Evolutionary conservation across 2,797 vertebrate genomes (phyloP).

Genomic region (Gephyroberyx darwinii): DNA sequence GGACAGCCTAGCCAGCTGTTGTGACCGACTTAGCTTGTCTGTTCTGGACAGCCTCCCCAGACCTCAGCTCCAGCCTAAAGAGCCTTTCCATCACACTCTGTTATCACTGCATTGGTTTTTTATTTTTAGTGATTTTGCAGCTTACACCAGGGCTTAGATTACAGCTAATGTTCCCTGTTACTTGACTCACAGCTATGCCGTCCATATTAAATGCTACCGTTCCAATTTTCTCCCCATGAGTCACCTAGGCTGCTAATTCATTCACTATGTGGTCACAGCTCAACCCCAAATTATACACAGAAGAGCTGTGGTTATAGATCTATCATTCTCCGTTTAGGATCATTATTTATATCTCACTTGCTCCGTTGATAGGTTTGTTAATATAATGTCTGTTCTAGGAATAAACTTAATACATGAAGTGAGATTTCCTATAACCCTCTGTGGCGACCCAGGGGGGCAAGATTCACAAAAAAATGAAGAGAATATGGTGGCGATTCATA

Average conservation of each 20-base stretch:
- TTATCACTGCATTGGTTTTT: conserved; percentile 7
- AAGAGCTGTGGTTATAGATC: conserved; percentile 42
- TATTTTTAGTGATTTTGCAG: conserved; percentile 13
- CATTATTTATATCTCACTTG: conserved; percentile 26
- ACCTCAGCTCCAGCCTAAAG: conserved; percentile 37
- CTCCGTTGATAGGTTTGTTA: conserved; percentile 11
- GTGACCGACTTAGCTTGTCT: conserved; percentile 65
- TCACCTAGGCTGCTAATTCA: conserved; percentile 35
- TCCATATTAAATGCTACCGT: conserved; percentile 17
- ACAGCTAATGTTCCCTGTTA: conserved; percentile 1
- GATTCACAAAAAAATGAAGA: too few relatives aligned
- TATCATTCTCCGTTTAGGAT: conserved; percentile 31
- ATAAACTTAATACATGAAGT: neutral
- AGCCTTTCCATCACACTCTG: neutral
- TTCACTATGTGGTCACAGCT: conserved; percentile 31
- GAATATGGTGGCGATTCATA: too few relatives aligned
- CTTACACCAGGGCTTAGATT: neutral
- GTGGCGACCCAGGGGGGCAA: too few relatives aligned
- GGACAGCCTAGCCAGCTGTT: conserved; percentile 68
- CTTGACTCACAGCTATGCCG: conserved; percentile 15
- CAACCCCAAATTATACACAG: conserved; percentile 50
- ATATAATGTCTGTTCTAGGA: neutral
- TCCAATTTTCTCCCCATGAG: conserved; percentile 32
- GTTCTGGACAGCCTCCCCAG: conserved; percentile 58
- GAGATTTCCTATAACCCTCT: neutral